Conservation (phyloP, 1,140 invertebrate species). For the Cataglyphis hispanica region DNA sequence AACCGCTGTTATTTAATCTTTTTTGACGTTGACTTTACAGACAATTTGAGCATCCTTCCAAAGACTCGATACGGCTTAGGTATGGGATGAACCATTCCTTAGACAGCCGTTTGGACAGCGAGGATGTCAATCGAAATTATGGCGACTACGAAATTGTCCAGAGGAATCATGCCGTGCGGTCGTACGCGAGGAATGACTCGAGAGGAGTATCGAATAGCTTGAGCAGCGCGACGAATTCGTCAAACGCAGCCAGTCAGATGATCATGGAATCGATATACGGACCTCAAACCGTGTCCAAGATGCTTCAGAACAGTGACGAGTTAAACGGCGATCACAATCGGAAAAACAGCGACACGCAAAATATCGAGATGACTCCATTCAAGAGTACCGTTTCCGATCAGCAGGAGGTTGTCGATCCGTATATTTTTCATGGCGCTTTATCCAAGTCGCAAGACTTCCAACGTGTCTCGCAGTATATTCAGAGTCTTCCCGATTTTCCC, state of each 20-base stretch:
- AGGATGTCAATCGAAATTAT: slow-evolving; percentile 70
- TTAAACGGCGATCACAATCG: slow-evolving; percentile 70
- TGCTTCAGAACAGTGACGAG: slow-evolving; percentile 75
- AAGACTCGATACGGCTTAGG: slow-evolving; percentile 66
- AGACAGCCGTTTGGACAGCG: slow-evolving; percentile 30
- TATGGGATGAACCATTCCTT: slow-evolving; percentile 76
- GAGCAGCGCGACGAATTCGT: slow-evolving; percentile 66
- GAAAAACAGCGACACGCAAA: slow-evolving; percentile 72
- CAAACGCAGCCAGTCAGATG: slow-evolving; percentile 73
- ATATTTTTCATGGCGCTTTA: slow-evolving; percentile 35
- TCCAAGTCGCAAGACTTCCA: slow-evolving; percentile 77
- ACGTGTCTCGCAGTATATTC: slow-evolving; percentile 83
- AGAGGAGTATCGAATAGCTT: slow-evolving; percentile 63
- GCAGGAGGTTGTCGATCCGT: slow-evolving; percentile 64
- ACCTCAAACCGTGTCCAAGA: slow-evolving; percentile 72
- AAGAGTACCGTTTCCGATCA: slow-evolving; percentile 53
- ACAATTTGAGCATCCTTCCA: slow-evolving; percentile 55
- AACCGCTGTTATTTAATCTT: neutral
- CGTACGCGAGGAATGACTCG: slow-evolving; percentile 74
- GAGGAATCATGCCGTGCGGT: slow-evolving; percentile 62
- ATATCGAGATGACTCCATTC: slow-evolving; percentile 81
- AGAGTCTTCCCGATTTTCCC: slow-evolving; percentile 82
- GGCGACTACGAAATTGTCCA: slow-evolving; percentile 78
- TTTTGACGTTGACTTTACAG: slow-evolving; percentile 40
- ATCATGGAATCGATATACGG: slow-evolving; percentile 80